phyloP scores from a whole-genome alignment of 2,888 invertebrate species.

The Eupithecia insigniata region DNA sequence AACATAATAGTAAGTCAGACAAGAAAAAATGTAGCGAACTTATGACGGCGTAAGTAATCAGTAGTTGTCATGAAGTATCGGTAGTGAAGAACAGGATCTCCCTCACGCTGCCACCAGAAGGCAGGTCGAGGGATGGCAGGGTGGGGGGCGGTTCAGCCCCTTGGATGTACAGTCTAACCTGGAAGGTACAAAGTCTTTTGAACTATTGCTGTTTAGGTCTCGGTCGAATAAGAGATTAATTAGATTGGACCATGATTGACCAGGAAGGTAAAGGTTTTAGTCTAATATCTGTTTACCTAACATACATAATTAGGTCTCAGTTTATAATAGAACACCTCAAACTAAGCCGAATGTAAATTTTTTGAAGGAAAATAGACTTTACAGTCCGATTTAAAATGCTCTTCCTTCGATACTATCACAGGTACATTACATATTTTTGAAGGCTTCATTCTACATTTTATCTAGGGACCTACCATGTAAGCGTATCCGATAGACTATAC shows the following conservation, averaged over 20 bases:
- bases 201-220: background rate
- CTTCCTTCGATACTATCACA: too few relatives aligned
- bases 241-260: background rate
- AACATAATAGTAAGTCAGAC: background rate
- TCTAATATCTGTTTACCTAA: background rate
- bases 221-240: background rate
- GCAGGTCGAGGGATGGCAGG: slow-evolving; percentile 63
- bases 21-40: background rate
- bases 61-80: slow-evolving; percentile 48
- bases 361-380: background rate
- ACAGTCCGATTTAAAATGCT: too few relatives aligned
- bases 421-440: too few relatives aligned
- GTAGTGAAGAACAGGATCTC: slow-evolving; percentile 75
- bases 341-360: background rate
- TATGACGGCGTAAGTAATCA: background rate
- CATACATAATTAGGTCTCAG: background rate
- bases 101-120: slow-evolving; percentile 67
- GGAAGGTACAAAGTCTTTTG: slow-evolving; percentile 12
- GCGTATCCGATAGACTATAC: too few relatives aligned
- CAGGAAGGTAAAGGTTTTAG: background rate
- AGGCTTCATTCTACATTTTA: too few relatives aligned
- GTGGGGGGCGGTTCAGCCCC: slow-evolving; percentile 60
- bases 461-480: too few relatives aligned
- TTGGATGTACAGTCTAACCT: slow-evolving; percentile 70
- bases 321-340: background rate